Evolutionary conservation across 2,888 invertebrate genomes (phyloP).

Genomic region (Nemapogon koenigi): DNA sequence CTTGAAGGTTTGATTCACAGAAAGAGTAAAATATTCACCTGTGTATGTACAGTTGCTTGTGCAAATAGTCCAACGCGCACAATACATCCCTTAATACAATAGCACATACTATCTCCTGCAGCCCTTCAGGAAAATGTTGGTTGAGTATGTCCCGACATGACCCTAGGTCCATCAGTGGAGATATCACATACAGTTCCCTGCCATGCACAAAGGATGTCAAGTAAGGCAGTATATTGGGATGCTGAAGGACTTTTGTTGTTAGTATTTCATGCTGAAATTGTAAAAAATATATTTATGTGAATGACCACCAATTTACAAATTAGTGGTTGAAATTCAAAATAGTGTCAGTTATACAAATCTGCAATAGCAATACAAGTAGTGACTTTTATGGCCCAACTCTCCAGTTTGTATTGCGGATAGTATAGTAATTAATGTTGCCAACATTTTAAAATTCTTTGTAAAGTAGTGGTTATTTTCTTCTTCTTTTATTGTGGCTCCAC

Average conservation of each 20-base stretch:
- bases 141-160: slow-evolving; percentile 82
- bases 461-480: no score
- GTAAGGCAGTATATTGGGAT: slow-evolving; percentile 79
- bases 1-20: no score
- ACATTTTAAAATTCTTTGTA: no score
- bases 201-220: slow-evolving; percentile 78
- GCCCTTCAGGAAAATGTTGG: slow-evolving; percentile 77
- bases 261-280: slow-evolving; percentile 79
- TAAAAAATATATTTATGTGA: no score
- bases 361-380: no score
- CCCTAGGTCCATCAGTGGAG: slow-evolving; percentile 84
- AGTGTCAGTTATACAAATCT: no score
- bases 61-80: slow-evolving; percentile 83
- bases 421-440: no score
- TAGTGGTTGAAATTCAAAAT: no score
- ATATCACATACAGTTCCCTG: slow-evolving; percentile 79
- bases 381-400: no score
- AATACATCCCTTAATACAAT: slow-evolving; percentile 81
- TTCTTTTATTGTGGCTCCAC: no score
- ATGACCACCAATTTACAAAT: no score
- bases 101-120: slow-evolving; percentile 83
- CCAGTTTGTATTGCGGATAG: no score
- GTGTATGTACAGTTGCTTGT: slow-evolving; percentile 84
- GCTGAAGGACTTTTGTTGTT: slow-evolving; percentile 77
- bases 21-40: slow-evolving; percentile 63